phyloP scores from a whole-genome alignment of 2,888 invertebrate genomes.

The Lycocerus yunnanus region DNA sequence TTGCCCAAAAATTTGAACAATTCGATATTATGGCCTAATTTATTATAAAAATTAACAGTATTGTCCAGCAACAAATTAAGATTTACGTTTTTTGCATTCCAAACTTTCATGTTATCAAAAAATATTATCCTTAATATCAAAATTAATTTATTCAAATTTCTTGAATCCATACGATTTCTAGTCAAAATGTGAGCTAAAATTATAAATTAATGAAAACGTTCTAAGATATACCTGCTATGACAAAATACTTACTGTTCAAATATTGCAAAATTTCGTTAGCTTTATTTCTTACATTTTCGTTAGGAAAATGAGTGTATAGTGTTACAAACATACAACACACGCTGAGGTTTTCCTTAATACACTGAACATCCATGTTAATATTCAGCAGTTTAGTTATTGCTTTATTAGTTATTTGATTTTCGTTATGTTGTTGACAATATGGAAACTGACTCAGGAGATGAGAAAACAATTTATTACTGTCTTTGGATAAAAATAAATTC shows the following conservation, averaged over 20 bases:
- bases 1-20: conserved; percentile 4
- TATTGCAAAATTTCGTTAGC: conserved; percentile 57
- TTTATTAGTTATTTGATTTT: conserved; percentile 51
- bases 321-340: conserved; percentile 60
- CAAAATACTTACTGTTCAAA: conserved; percentile 55
- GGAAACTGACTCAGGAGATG: conserved; percentile 65
- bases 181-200: conserved; percentile 37
- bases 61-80: conserved; percentile 6
- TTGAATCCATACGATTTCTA: conserved; percentile 27
- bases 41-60: not conserved
- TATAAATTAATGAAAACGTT: not conserved
- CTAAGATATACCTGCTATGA: not conserved
- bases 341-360: conserved; percentile 60
- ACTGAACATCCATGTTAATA: conserved; percentile 53
- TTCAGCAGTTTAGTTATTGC: conserved; percentile 53
- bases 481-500: conserved; percentile 57
- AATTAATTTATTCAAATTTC: conserved; percentile 14
- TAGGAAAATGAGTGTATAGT: conserved; percentile 55
- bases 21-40: not conserved
- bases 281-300: conserved; percentile 53
- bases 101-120: conserved; percentile 34
- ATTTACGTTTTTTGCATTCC: conserved; percentile 22
- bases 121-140: not conserved
- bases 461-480: conserved; percentile 59
- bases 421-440: conserved; percentile 56